Evolutionary conservation across 1,140 invertebrate genomes (phyloP), one percentile per base, ranked within the genome.

Genomic region (Zaprionus tsacasi): DNA sequence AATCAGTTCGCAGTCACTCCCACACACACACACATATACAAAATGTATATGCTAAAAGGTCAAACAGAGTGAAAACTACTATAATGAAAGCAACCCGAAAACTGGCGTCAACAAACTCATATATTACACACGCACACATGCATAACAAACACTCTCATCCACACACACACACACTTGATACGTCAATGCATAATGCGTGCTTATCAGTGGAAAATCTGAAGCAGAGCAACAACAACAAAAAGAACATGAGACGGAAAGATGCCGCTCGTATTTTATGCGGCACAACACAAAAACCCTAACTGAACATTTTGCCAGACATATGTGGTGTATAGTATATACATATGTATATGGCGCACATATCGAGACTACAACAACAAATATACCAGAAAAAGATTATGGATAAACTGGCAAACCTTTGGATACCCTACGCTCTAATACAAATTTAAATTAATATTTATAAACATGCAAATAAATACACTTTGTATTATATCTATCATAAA

Each of bases 171-270:
- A 74, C 17, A 15, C 66, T 43, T 2, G 8, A 45, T 52, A 63
- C 43, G 35, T 48, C 68, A 67, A 73, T 78, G 74, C 75, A 78
- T 70, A 81, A 89, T 71, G 73, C 81, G 85, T 88, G 83, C 78
- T 70, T 89, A 88, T 88, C 85, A 72, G 48, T 7, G 6, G 0
- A 21, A 58, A 76, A 88, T 85, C 78, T 83, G 55, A 71, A 70
- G 68, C 76, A 74, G 54, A 58, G 30, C 36, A 61, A 66, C 69
- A 70, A 40, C 54, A 58, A 55, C 70, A 66, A 69, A 38, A 54
- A 68, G 36, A 65, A n/a, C 33, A 38, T 43, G 27, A 61, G 10
- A 35, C 7, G 15, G 40, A 35, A 45, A 68, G 25, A 59, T 64
- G 56, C 45, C 72, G 35, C 59, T 48, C 55, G 76, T 80, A 80